Base-by-base conservation (phyloP, 1,140 invertebrate genomes). In the Anastrepha ludens region DNA sequence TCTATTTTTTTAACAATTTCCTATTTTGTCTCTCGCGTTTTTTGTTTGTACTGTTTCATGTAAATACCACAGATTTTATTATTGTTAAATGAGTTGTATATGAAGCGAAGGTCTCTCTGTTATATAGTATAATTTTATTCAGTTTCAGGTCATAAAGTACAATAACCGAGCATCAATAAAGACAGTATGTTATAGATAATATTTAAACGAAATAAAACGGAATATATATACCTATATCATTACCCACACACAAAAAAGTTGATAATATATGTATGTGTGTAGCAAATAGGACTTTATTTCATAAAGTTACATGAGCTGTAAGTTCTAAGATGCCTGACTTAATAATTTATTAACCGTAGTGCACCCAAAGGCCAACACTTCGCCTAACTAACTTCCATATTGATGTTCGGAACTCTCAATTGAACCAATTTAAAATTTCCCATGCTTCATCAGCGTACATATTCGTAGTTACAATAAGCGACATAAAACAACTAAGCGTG, bases 71-170 rank as follows among this genome's bases (percentile, higher is more conserved):
- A 81, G 44, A 47, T 67, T 74, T 67, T 74, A 44, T 74, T 74
- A 47, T 74, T 74, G 67, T 74, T 74, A 44, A 55, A 67, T 74
- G 39, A 41, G 41, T 74, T 44, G 41, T 47, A 47, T 62, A 1
- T 74, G 44, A 17, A 74, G 8, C 47, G n/a, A 81, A 55, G 44
- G 47, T 81, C 74, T 81, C 74, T 81, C 47, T 81, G 47, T 55
- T 81, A 81, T 11, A 81, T 55, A 81, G 47, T 81, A 81, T 81
- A 81, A 81, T 81, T 81, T 55, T 81, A 81, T 81, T 81, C 50
- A 81, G 74, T 81, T 81, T 81, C 74, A 81, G 74, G 74, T 81
- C n/a, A 81, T 81, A 81, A 81, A 81, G 74, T 81, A 81, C 74
- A 81, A 81, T 81, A 81, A 50, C 47, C 74, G 74, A 55, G 74